Evolutionary conservation across 2,888 invertebrate genomes (phyloP).

Genomic region (Campaea margaritaria): DNA sequence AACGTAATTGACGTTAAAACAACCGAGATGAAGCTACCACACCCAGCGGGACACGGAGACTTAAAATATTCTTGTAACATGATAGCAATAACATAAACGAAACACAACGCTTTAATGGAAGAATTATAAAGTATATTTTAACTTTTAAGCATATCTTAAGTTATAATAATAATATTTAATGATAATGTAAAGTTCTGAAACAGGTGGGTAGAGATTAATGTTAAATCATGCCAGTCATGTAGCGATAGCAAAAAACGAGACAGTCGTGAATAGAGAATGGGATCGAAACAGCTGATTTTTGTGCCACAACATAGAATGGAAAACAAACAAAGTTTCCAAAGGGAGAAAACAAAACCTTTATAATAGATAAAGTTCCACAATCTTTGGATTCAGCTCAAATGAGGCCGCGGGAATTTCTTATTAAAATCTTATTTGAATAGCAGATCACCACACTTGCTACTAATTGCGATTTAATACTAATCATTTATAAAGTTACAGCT

Average conservation of each 20-base stretch:
- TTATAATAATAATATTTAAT: conserved; percentile 23
- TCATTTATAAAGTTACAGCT: conserved; percentile 20
- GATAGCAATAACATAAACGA: conserved; percentile 18
- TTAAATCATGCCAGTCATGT: conserved; percentile 37
- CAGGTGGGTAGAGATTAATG: conserved; percentile 17
- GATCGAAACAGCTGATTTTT: conserved; percentile 41
- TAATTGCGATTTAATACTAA: conserved; percentile 26
- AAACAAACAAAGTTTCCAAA: conserved; percentile 27
- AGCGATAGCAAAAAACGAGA: conserved; percentile 21
- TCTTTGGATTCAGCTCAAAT: conserved; percentile 8
- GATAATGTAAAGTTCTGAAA: conserved; percentile 29
- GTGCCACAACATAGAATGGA: conserved; percentile 24
- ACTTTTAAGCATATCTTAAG: conserved; percentile 11
- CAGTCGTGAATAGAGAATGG: conserved; percentile 32
- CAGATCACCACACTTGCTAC: conserved; percentile 21
- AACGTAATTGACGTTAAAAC: conserved; percentile 17
- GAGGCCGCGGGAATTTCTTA: conserved; percentile 26
- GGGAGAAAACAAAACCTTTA: conserved; percentile 26
- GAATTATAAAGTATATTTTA: conserved; percentile 24
- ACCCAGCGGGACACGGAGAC: conserved; percentile 20
- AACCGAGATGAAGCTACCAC: conserved; percentile 23
- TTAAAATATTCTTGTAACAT: conserved; percentile 20
- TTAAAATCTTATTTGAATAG: conserved; percentile 38
- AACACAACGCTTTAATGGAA: conserved; percentile 28
- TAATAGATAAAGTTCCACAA: conserved; percentile 23